Base-by-base conservation (phyloP, 2,888 invertebrate genomes). In the Lasioglossum pauxillum region DNA sequence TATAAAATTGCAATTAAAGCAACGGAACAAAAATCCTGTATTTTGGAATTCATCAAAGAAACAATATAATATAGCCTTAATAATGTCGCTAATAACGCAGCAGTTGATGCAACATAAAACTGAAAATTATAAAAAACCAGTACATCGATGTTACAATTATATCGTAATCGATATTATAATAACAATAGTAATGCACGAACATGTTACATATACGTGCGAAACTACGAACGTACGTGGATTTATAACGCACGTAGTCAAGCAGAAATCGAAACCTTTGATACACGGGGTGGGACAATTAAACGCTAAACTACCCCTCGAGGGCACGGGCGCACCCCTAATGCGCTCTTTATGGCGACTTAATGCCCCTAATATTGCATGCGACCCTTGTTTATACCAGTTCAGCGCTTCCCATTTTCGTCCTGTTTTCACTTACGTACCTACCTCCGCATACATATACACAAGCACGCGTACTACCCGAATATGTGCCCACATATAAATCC, bases 231-330 rank as follows among this genome's bases (percentile, higher is more conserved):
- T 86, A 88, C 88, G 90, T 84, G 90, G 88, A 91, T 92, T 92
- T 92, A 91, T 90, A 92, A 92, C 88, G 89, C 90, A 92, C 91
- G 93, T 93, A 93, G 92, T 91, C 91, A 91, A 92, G 93, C 92
- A 93, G 93, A 94, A 95, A 95, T 95, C 94, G 95, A 95, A 94
- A 95, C 94, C 95, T 95, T 95, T 95, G 95, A 95, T 95, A 94
- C 92, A 93, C 92, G 92, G 93, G 93, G 93, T 93, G 93, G 94
- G 92, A 95, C 95, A 95, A 95, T 95, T 95, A 95, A 95, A 93
- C 94, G 95, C 94, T 95, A 95, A 95, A 95, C 95, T 95, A 94
- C 95, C 95, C 95, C 94, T 95, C 93, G 95, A 95, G 95, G 95
- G 93, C 93, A 94, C 88, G 83, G 91, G 91, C 92, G 93, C 93